These are phyloP conservation scores for Drosophila burlai DNA, from an alignment of 1,140 invertebrate species.

Conservation along the genomic window DNA sequence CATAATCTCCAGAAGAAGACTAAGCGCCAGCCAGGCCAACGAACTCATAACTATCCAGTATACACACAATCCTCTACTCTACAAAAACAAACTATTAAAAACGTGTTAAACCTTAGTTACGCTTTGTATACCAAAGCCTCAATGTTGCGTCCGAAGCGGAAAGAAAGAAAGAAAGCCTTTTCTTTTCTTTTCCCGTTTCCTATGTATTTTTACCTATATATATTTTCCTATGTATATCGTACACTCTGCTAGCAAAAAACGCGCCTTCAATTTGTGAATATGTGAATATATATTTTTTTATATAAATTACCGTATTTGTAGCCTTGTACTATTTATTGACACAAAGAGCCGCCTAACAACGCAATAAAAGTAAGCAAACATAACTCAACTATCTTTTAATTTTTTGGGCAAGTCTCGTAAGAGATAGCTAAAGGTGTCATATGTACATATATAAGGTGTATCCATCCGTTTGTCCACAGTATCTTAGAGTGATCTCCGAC, in stretches of 20 bases:
- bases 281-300: slow-evolving; percentile 41
- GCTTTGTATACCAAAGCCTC: slow-evolving; percentile 33
- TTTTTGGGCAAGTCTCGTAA: slow-evolving; percentile 37
- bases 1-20: slow-evolving; percentile 64
- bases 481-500: slow-evolving; percentile 53
- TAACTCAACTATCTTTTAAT: slow-evolving; percentile 25
- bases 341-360: slow-evolving; percentile 38
- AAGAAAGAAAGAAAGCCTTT: neutral
- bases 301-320: slow-evolving; percentile 38
- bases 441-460: slow-evolving; percentile 40
- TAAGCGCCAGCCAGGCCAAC: slow-evolving; percentile 52
- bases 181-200: slow-evolving; percentile 21
- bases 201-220: neutral
- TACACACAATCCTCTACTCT: slow-evolving; percentile 36
- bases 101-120: slow-evolving; percentile 18
- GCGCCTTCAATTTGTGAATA: slow-evolving; percentile 79
- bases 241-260: slow-evolving; percentile 52
- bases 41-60: slow-evolving; percentile 59
- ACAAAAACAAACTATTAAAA: slow-evolving; percentile 31
- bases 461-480: slow-evolving; percentile 37
- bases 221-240: slow-evolving; percentile 37
- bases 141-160: slow-evolving; percentile 56
- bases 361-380: slow-evolving; percentile 63
- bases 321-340: slow-evolving; percentile 58
- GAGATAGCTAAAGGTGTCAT: slow-evolving; percentile 30